Evolutionary conservation across 2,797 vertebrate genomes (phyloP).

Genomic region (Eurystomus glaucurus): DNA sequence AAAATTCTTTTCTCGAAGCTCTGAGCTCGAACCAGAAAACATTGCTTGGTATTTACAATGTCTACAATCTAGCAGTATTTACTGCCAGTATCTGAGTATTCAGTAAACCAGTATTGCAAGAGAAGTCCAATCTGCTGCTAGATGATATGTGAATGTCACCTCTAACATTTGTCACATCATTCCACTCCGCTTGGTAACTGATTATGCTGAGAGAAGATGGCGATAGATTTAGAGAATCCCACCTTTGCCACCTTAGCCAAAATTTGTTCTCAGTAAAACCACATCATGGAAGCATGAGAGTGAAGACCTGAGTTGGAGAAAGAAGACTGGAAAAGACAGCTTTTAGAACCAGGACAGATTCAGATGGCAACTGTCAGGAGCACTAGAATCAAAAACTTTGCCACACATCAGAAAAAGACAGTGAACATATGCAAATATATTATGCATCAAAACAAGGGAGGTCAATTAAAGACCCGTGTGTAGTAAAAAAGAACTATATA

Average conservation of each 20-base stretch:
- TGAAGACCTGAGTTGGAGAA: background rate
- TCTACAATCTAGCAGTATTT: background rate
- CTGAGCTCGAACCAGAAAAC: background rate
- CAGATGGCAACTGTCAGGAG: no score
- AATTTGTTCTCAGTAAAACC: background rate
- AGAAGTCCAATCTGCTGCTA: background rate
- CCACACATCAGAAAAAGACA: background rate
- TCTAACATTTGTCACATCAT: background rate
- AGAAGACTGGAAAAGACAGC: background rate
- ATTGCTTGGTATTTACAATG: background rate
- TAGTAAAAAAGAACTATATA: background rate
- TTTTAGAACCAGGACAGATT: background rate
- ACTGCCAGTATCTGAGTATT: background rate
- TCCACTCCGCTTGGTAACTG: background rate
- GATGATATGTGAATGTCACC: background rate
- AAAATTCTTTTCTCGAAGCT: background rate
- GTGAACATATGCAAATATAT: background rate
- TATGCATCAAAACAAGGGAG: background rate
- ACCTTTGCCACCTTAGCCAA: background rate
- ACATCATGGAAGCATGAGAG: background rate
- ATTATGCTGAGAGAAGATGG: background rate
- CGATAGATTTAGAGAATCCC: background rate
- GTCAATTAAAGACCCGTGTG: background rate
- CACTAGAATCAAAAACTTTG: background rate
- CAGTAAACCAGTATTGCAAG: background rate